phyloP scores from a whole-genome alignment of 2,888 invertebrate species.

The Fabriciana adippe region DNA sequence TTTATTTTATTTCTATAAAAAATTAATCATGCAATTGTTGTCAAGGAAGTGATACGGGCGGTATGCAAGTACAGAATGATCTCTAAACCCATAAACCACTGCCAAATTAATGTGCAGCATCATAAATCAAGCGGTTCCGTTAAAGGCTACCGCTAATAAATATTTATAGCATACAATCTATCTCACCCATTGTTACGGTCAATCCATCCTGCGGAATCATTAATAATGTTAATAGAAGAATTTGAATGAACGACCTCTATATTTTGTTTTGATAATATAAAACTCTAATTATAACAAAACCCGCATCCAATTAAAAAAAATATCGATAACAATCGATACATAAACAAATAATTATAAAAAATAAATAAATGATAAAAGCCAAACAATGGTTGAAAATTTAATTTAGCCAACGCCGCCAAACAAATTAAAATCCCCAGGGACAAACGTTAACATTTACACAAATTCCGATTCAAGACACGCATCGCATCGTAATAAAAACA shows the following conservation, averaged over 20 bases:
- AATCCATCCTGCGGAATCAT: slow-evolving; percentile 38
- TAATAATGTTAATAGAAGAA: slow-evolving; percentile 31
- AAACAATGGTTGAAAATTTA: slow-evolving; percentile 22
- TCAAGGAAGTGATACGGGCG: not conserved
- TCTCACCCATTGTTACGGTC: slow-evolving; percentile 51
- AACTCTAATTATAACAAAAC: not conserved
- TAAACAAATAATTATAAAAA: not conserved
- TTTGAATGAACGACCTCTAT: slow-evolving; percentile 28
- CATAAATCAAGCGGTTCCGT: slow-evolving; percentile 51
- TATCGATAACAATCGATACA: not conserved
- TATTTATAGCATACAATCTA: slow-evolving; percentile 55
- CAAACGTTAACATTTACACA: slow-evolving; percentile 67
- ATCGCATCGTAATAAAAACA: slow-evolving; percentile 66
- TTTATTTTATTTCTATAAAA: not conserved
- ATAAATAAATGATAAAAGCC: slow-evolving; percentile 1
- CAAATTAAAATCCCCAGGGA: slow-evolving; percentile 65
- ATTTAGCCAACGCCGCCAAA: slow-evolving; percentile 51
- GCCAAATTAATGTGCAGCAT: slow-evolving; percentile 48
- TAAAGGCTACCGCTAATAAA: slow-evolving; percentile 54
- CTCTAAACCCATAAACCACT: slow-evolving; percentile 41
- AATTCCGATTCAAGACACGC: slow-evolving; percentile 72
- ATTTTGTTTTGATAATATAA: slow-evolving; percentile 11
- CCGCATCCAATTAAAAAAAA: not conserved
- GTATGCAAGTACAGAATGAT: slow-evolving; percentile 7
- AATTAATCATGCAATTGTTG: too few relatives aligned